These are phyloP conservation scores for Mamestra configurata DNA, from an alignment of 1,140 invertebrate genomes.

Conservation along the genomic window DNA sequence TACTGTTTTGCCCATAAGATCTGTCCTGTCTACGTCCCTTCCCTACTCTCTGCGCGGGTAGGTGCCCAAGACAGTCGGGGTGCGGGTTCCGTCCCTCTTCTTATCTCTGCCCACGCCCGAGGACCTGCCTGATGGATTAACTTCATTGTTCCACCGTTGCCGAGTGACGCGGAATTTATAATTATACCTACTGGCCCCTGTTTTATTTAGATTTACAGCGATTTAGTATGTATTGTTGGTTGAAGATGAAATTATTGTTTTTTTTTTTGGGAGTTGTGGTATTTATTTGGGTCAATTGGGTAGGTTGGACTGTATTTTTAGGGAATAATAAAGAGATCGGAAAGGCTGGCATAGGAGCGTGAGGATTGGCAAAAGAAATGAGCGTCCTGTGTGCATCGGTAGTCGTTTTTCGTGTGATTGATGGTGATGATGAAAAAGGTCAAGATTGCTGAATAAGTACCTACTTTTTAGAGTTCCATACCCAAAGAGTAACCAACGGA, in stretches of 20 bases:
- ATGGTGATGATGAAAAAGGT: too few species aligned
- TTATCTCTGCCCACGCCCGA: conserved; percentile 83
- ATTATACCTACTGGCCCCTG: conserved; percentile 66
- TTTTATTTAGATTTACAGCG: conserved; percentile 51
- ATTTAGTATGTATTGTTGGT: conserved; percentile 40
- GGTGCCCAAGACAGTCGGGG: conserved; percentile 73
- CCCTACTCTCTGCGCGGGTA: conserved; percentile 65
- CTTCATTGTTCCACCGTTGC: conserved; percentile 86
- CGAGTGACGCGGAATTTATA: conserved; percentile 85
- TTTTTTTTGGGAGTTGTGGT: neutral
- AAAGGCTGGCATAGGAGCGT: too few species aligned
- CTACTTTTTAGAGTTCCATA: too few species aligned
- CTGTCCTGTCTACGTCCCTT: neutral
- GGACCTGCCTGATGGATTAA: conserved; percentile 86
- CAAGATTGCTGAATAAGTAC: too few species aligned
- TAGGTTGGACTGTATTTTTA: neutral
- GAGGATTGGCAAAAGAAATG: too few species aligned
- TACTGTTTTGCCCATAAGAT: too few species aligned
- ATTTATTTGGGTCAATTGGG: too few species aligned
- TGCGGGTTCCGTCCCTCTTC: conserved; percentile 79
- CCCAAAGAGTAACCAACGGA: too few species aligned
- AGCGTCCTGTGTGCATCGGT: too few species aligned
- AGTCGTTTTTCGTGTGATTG: too few species aligned
- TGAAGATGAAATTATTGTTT: neutral
- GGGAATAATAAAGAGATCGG: neutral